Conservation (phyloP, 2,888 invertebrate species). For the Caenorhabditis uteleia region DNA sequence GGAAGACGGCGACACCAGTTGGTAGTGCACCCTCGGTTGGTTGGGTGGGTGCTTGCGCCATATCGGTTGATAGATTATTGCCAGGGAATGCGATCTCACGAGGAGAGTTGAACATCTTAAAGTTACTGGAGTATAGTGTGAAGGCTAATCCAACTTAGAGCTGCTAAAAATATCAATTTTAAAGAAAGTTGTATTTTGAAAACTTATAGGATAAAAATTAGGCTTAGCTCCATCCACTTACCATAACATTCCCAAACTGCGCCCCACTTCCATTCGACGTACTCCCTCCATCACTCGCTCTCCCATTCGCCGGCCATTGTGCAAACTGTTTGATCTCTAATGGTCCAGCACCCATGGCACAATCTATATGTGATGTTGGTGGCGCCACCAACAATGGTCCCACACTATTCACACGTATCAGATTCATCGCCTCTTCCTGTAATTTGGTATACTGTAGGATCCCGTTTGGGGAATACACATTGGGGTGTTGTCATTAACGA, state of each 20-base stretch:
- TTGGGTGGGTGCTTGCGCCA: constrained; percentile 4
- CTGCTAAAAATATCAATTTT: too few species aligned
- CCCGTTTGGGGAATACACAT: too few species aligned
- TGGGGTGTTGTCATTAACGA: constrained; percentile 33
- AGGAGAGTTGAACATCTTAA: too few species aligned
- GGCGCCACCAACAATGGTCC: constrained; percentile 93
- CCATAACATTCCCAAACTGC: constrained; percentile 28
- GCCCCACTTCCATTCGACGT: too few species aligned
- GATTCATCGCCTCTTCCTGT: constrained; percentile 67
- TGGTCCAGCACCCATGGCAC: constrained; percentile 75
- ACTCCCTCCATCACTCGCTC: neutral
- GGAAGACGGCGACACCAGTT: constrained; percentile 20
- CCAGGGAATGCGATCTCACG: constrained; percentile 15
- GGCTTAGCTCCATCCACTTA: neutral
- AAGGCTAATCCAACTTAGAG: too few species aligned
- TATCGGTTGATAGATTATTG: constrained; percentile 8
- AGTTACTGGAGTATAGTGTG: too few species aligned
- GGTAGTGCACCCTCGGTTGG: constrained; percentile 11
- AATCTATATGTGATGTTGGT: constrained; percentile 76
- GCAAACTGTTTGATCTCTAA: constrained; percentile 89
- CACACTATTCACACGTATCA: constrained; percentile 85
- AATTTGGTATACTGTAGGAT: too few species aligned
- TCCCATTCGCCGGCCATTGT: constrained; percentile 74
- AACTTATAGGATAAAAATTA: neutral
- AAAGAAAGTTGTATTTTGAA: neutral